A percentile compares a stretch with the other conserved stretches of the same genome.
phyloP scores from a whole-genome alignment of 2,888 invertebrate species.

The Epiblema foenella region DNA sequence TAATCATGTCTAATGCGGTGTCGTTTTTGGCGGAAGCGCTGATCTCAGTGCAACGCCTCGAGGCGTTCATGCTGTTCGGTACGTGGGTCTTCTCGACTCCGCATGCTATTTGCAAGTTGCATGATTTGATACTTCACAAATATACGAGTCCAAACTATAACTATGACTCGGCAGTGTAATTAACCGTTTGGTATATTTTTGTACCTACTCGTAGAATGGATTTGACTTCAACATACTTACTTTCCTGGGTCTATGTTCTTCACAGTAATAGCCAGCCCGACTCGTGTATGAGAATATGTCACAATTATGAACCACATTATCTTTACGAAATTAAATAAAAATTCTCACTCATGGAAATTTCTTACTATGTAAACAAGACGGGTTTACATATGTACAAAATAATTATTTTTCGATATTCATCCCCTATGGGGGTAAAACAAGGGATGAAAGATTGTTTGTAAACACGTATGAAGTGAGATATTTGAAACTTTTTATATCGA shows the following conservation, averaged over 20 bases:
- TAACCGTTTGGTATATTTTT: constrained; percentile 44
- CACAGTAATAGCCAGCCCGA: neutral
- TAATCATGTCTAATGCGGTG: constrained; percentile 85
- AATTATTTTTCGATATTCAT: no score
- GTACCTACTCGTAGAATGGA: neutral
- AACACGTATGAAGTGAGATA: no score
- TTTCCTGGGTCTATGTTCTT: neutral
- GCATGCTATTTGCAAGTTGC: constrained; percentile 48
- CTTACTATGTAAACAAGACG: no score
- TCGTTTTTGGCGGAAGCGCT: constrained; percentile 85
- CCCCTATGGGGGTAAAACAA: no score
- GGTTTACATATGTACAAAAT: no score
- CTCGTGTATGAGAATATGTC: neutral
- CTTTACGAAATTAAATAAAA: no score
- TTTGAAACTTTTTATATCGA: no score
- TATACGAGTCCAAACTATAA: constrained; percentile 60
- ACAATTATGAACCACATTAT: neutral
- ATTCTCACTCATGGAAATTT: no score
- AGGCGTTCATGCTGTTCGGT: constrained; percentile 85
- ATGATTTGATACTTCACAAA: constrained; percentile 46
- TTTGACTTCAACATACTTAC: neutral
- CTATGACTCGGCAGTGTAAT: constrained; percentile 55
- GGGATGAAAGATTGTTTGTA: no score
- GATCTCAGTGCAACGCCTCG: constrained; percentile 85
- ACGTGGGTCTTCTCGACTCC: constrained; percentile 63